Evolutionary conservation across 2,113 vertebrate species (phyloP), one percentile per base, ranked within the genome.

Genomic region (Delphinapterus leucas): DNA sequence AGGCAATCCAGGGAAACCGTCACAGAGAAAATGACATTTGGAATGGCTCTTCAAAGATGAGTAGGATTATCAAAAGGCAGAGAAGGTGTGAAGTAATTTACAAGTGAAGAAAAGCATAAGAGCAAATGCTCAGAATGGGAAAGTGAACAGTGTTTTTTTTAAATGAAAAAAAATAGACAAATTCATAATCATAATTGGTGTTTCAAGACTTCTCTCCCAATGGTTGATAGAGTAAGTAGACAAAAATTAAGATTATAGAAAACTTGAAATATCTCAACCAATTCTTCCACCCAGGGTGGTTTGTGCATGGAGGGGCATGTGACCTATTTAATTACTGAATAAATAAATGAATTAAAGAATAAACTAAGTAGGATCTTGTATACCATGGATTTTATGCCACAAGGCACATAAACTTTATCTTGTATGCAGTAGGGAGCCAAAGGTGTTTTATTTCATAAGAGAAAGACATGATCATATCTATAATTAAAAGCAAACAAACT

Each of bases 1-100:
- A 15, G 23, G 14, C 23, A 90, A 44, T 81, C 36, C 58, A 76
- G 60, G 36, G 26, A 88, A 95, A 84, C 1, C 41, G 63, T 70
- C 36, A 63, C n/a, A 68, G 61, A 94, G 73, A 73, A 92, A 90
- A 82, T 96, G 81, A 79, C 31, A 81, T 84, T 94, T 94, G n/a
- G 94, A 87, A 79, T 87, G 21, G 68, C 13, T 68, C 67, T 94
- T 96, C 85, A 90, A 95, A 92, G 21, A 88, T 88, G 28, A 96
- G 20, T 49, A 93, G 70, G 84, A 85, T 60, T 88, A 90, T 94
- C 44, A 91, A 90, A 63, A 97, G 38, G 68, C 41, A 77, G 53
- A 88, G 53, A 67, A 88, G 15, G 44, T 93, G 26, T 44, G 33
- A 81, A 91, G 25, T 25, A 18, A 93, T 88, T 85, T 80, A 81